Conservation (phyloP, 1,140 invertebrate species). For the Mactra quadrangularis region DNA sequence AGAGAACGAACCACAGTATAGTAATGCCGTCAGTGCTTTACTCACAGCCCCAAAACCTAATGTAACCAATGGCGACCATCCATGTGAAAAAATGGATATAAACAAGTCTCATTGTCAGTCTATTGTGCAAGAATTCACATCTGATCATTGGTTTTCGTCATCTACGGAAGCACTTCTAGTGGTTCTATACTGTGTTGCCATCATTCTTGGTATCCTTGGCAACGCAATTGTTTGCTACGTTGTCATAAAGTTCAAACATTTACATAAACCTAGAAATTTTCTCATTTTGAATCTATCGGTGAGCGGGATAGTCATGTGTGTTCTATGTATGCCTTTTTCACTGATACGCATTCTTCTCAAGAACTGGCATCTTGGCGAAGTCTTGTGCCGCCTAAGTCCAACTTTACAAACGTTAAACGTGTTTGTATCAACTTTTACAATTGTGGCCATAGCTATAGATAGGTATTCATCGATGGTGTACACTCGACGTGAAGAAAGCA, state of each 20-base stretch:
- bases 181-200: conserved; percentile 81
- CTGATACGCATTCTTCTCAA: conserved; percentile 77
- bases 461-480: conserved; percentile 81
- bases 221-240: conserved; percentile 83
- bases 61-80: no score
- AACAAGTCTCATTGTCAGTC: neutral
- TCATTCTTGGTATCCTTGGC: conserved; percentile 81
- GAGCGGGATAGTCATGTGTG: conserved; percentile 82
- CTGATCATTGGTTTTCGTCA: conserved; percentile 63
- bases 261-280: conserved; percentile 82
- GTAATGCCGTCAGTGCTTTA: no score
- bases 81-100: neutral
- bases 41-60: no score
- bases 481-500: conserved; percentile 38
- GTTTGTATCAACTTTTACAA: conserved; percentile 84
- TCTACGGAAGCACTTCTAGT: conserved; percentile 76
- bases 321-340: conserved; percentile 82
- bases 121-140: conserved; percentile 3
- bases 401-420: conserved; percentile 82
- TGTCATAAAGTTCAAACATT: conserved; percentile 78
- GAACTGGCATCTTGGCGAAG: conserved; percentile 81
- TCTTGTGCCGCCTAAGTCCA: conserved; percentile 81
- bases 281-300: conserved; percentile 83
- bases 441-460: conserved; percentile 83
- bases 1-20: no score